Percentiles rank a stretch among this genome's conserved stretches.
These are phyloP conservation scores for Proisotoma minuta DNA, from an alignment of 2,888 invertebrate genomes.

Conservation along the genomic window DNA sequence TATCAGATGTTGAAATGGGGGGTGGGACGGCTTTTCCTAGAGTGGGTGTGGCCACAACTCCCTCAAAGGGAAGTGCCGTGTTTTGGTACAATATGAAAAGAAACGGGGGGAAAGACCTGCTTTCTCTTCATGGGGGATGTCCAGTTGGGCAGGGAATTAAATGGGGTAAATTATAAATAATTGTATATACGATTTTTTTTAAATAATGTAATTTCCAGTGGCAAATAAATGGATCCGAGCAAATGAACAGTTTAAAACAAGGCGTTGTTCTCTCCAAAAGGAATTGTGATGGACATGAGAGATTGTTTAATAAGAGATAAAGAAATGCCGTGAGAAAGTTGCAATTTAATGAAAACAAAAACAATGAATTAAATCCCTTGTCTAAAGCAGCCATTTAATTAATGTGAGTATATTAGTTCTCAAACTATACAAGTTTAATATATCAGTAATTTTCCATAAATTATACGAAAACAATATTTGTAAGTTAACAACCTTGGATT, in stretches of 20 bases:
- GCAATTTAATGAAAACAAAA: too few species aligned
- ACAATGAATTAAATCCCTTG: too few species aligned
- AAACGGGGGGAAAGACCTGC: constrained; percentile 50
- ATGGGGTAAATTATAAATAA: constrained; percentile 36
- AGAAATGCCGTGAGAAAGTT: too few species aligned
- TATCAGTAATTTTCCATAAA: too few species aligned
- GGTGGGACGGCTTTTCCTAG: constrained; percentile 50
- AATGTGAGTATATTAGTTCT: too few species aligned
- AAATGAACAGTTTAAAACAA: constrained; percentile 29
- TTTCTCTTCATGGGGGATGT: constrained; percentile 38
- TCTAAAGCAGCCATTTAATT: too few species aligned
- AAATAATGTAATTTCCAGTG: constrained; percentile 24
- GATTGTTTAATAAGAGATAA: too few species aligned
- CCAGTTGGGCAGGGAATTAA: constrained; percentile 44
- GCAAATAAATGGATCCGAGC: constrained; percentile 47
- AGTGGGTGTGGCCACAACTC: constrained; percentile 47
- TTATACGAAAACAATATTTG: too few species aligned
- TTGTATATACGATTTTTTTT: constrained; percentile 8
- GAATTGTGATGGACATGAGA: too few species aligned
- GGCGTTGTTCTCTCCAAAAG: constrained; percentile 11
- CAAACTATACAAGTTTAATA: too few species aligned
- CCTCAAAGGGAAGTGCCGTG: constrained; percentile 51
- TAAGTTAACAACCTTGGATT: too few species aligned
- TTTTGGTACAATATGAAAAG: constrained; percentile 53
- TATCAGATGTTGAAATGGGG: constrained; percentile 43